Evolutionary conservation across 1,140 invertebrate species (phyloP).

Genomic region (Gonioctena quinquepunctata): DNA sequence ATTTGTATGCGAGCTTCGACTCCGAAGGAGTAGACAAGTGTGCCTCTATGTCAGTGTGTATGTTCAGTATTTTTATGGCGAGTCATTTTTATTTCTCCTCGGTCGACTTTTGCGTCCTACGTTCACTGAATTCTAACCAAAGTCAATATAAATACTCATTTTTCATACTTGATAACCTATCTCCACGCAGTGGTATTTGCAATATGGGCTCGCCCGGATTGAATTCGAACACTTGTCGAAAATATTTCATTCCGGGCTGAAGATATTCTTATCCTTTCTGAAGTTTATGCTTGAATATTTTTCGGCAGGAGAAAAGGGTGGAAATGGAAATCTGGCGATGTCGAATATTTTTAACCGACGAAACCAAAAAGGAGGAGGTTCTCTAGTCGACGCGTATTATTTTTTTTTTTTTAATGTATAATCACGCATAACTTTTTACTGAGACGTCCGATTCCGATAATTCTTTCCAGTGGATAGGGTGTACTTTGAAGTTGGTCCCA

Average conservation of each 20-base stretch:
- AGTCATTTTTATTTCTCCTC: slow-evolving; percentile 30
- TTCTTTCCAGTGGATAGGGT: too few species aligned
- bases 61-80: slow-evolving; percentile 30
- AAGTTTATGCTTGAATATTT: not conserved
- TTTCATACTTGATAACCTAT: slow-evolving; percentile 30
- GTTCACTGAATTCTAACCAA: slow-evolving; percentile 28
- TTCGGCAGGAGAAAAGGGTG: too few species aligned
- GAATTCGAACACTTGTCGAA: not conserved
- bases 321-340: too few species aligned
- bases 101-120: slow-evolving; percentile 27
- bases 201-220: not conserved
- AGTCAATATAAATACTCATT: slow-evolving; percentile 34
- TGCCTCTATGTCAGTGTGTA: slow-evolving; percentile 10
- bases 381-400: too few species aligned
- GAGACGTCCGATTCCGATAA: too few species aligned
- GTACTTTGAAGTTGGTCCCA: too few species aligned
- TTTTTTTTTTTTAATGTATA: too few species aligned
- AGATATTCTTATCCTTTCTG: not conserved
- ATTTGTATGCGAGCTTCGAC: slow-evolving; percentile 10
- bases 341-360: too few species aligned
- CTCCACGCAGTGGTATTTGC: not conserved
- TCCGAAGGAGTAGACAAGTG: slow-evolving; percentile 14
- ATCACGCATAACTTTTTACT: too few species aligned
- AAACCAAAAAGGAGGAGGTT: too few species aligned
- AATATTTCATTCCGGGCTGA: not conserved